phyloP scores from a whole-genome alignment of 1,140 invertebrate genomes.

The Dryas iulia region DNA sequence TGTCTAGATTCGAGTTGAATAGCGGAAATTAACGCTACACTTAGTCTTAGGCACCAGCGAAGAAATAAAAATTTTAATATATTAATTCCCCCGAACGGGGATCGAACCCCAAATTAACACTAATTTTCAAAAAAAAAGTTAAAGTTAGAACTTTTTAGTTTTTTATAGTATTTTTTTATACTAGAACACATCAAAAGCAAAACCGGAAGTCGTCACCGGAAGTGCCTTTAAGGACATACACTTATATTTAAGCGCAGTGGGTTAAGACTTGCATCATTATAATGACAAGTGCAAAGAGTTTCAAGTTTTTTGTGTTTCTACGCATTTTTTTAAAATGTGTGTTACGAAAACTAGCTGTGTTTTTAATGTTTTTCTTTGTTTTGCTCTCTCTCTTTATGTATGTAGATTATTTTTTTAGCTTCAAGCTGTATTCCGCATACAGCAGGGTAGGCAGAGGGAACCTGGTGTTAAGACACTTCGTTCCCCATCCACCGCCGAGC shows the following conservation, averaged over 20 bases:
- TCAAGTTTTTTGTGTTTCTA: background rate
- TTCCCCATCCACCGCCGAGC: no score
- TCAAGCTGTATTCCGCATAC: background rate
- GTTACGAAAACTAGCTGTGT: background rate
- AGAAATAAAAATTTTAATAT: no score
- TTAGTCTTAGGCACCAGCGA: no score
- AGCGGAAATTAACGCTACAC: no score
- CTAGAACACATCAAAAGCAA: background rate
- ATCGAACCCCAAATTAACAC: no score
- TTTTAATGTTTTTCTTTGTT: no score
- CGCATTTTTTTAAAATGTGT: background rate
- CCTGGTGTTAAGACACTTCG: no score
- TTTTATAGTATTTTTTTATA: background rate
- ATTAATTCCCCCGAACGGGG: no score
- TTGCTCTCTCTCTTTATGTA: no score
- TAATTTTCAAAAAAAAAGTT: no score
- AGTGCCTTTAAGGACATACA: background rate
- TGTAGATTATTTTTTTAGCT: background rate
- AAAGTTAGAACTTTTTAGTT: background rate
- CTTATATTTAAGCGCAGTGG: background rate
- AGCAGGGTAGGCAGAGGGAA: background rate
- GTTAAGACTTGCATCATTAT: conserved; percentile 11
- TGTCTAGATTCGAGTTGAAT: no score
- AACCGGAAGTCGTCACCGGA: background rate
- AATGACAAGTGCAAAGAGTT: background rate